Evolutionary conservation across 1,140 invertebrate species (phyloP).

Genomic region (Eurosta solidaginis): DNA sequence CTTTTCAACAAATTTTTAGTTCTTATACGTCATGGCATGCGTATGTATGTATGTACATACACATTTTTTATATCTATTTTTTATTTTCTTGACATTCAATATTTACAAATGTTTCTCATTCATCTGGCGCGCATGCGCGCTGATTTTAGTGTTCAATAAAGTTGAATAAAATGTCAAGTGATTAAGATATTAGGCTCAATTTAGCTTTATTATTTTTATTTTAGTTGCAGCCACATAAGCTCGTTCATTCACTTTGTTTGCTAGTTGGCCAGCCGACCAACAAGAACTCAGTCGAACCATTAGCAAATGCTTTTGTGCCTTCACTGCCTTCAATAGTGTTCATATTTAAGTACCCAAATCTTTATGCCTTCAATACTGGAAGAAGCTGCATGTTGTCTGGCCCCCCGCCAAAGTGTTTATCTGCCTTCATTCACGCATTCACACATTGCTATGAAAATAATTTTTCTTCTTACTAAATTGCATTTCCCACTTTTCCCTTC

Average conservation of each 20-base stretch:
- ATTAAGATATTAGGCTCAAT: slow-evolving; percentile 18
- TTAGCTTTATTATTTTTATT: neutral
- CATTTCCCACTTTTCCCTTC: neutral
- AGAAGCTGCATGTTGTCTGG: slow-evolving; percentile 16
- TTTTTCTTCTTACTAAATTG: neutral
- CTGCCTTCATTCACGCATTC: slow-evolving; percentile 14
- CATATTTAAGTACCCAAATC: neutral
- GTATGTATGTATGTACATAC: neutral
- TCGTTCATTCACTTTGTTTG: neutral
- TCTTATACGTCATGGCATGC: neutral
- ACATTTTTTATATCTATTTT: neutral
- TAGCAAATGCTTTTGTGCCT: neutral
- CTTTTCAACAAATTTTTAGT: too few species aligned
- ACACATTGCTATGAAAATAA: neutral
- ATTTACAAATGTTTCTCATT: slow-evolving; percentile 10
- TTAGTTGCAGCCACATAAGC: neutral
- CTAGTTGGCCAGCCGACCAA: neutral
- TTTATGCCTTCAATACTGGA: neutral
- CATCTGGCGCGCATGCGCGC: slow-evolving; percentile 6
- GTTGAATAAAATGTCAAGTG: slow-evolving; percentile 17
- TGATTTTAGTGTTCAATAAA: slow-evolving; percentile 21
- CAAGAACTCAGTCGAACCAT: too few species aligned
- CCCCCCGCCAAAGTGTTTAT: slow-evolving; percentile 24
- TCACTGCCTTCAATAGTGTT: neutral
- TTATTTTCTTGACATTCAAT: neutral